A percentile compares a stretch with the other conserved stretches of the same genome.
Evolutionary conservation across 2,113 vertebrate genomes (phyloP).

Genomic region (Malaclemys terrapin): DNA sequence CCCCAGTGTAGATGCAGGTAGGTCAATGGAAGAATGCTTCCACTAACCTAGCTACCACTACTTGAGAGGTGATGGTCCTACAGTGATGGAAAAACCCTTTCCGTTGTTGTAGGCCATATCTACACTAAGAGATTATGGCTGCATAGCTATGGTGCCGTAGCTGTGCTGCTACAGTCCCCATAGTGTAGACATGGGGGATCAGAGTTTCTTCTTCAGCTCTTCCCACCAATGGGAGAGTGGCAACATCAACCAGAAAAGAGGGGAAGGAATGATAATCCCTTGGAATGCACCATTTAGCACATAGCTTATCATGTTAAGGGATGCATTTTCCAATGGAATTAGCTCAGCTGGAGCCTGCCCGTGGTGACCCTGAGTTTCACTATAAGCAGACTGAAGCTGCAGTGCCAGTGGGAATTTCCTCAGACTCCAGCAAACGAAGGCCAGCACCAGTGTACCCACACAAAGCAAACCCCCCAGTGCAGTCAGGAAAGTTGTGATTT

Average conservation of each 20-base stretch:
- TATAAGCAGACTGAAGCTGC: background rate
- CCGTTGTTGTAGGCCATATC: background rate
- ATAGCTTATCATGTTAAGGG: background rate
- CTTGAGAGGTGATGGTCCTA: background rate
- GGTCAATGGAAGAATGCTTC: background rate
- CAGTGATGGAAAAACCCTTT: background rate
- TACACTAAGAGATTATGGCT: background rate
- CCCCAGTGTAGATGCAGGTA: background rate
- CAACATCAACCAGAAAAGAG: background rate
- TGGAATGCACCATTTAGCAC: rapidly evolving
- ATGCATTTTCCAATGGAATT: rapidly evolving
- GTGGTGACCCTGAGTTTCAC: conserved; percentile 22
- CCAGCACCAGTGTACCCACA: background rate
- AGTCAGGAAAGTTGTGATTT: background rate
- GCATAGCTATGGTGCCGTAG: background rate
- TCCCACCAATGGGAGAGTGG: background rate
- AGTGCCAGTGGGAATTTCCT: background rate
- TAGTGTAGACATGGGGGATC: background rate
- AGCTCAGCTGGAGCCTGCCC: background rate
- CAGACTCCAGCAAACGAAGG: background rate
- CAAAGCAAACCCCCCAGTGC: background rate
- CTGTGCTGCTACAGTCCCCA: background rate
- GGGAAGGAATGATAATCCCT: background rate
- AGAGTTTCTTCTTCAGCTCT: background rate
- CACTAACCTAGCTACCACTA: background rate